A percentile compares a stretch with the other conserved stretches of the same genome.
Evolutionary conservation across 2,113 vertebrate species (phyloP).

Genomic region (Romanogobio albipinnatus): DNA sequence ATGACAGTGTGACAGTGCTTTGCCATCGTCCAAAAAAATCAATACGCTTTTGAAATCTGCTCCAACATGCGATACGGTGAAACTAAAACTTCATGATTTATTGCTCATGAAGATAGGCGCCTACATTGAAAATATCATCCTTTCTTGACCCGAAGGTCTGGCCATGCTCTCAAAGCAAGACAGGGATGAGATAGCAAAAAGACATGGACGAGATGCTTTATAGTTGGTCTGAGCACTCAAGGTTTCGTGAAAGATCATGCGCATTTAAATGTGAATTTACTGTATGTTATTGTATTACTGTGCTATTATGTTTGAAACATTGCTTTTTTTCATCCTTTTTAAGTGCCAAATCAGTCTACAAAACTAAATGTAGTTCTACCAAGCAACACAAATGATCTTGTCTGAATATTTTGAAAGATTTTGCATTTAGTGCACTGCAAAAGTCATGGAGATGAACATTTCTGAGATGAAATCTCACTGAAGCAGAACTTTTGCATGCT

Average conservation of each 20-base stretch:
- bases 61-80: constrained; percentile 43
- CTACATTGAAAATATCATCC: constrained; percentile 46
- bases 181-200: constrained; percentile 14
- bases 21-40: constrained; percentile 50
- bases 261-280: not conserved
- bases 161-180: constrained; percentile 12
- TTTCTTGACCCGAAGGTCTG: constrained; percentile 41
- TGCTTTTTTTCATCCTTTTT: not conserved
- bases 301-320: not conserved
- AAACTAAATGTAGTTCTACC: not conserved
- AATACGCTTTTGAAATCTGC: constrained; percentile 51
- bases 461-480: constrained; percentile 22
- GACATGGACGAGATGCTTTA: constrained; percentile 18
- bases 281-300: not conserved
- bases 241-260: not conserved
- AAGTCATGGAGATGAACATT: not conserved
- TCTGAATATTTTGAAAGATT: not conserved
- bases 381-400: not conserved
- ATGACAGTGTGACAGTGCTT: constrained; percentile 37
- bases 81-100: constrained; percentile 54
- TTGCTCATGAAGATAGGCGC: constrained; percentile 49
- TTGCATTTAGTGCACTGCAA: not conserved
- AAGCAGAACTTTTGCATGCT: constrained; percentile 3
- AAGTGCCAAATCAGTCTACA: not conserved
- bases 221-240: not conserved